Conservation (phyloP, 1,140 invertebrate species). For the Ips typographus region DNA sequence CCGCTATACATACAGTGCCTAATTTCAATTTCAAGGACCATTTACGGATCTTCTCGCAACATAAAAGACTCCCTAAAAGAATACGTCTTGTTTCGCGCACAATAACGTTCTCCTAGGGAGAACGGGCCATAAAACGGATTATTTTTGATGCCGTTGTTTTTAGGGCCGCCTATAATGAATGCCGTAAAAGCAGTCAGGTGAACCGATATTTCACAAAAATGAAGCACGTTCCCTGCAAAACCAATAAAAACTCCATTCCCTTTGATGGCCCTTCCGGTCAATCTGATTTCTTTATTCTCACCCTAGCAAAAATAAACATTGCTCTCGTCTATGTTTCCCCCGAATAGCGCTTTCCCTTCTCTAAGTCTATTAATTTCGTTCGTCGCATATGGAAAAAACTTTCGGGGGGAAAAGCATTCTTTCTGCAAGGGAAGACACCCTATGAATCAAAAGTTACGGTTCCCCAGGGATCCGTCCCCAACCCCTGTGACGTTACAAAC, state of each 20-base stretch:
- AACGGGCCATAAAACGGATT: slow-evolving; percentile 12
- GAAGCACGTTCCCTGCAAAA: background rate
- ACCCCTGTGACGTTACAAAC: slow-evolving; percentile 3
- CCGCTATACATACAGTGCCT: slow-evolving; percentile 27
- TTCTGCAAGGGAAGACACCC: background rate
- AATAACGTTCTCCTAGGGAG: slow-evolving; percentile 19
- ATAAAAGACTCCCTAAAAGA: slow-evolving; percentile 24
- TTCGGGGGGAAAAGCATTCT: slow-evolving; percentile 4
- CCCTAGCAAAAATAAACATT: slow-evolving; percentile 18
- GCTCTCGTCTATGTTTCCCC: background rate
- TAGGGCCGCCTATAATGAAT: background rate
- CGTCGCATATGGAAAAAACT: slow-evolving; percentile 11
- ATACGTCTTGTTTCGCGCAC: slow-evolving; percentile 25
- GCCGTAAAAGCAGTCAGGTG: background rate
- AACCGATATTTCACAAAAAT: background rate
- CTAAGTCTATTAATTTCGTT: slow-evolving; percentile 20
- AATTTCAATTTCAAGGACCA: slow-evolving; percentile 33
- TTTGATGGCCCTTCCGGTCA: slow-evolving; percentile 20
- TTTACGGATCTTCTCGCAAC: slow-evolving; percentile 30
- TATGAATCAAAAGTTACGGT: slow-evolving; percentile 18
- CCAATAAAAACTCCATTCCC: background rate
- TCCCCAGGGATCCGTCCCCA: background rate
- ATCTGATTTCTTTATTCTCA: slow-evolving; percentile 16
- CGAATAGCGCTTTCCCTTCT: background rate
- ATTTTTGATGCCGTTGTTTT: slow-evolving; percentile 12